phyloP scores from a whole-genome alignment of 1,140 invertebrate genomes.

The Lethocerus indicus region DNA sequence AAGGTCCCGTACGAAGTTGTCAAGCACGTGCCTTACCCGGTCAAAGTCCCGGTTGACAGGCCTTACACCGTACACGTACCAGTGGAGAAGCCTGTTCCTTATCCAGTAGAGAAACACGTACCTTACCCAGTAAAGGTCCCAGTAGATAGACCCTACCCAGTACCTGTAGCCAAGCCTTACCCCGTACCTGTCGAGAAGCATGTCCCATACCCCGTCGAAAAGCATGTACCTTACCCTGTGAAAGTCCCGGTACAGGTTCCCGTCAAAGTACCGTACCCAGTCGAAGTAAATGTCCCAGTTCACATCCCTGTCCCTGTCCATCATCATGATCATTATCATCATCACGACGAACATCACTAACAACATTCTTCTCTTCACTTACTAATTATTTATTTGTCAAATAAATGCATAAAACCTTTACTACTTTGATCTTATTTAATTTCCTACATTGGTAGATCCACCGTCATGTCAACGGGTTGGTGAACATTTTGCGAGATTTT shows the following conservation, averaged over 20 bases:
- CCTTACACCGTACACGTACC: constrained; percentile 36
- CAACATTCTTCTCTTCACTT: too few species aligned
- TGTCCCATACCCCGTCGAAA: constrained; percentile 53
- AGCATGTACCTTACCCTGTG: constrained; percentile 39
- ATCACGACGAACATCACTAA: too few species aligned
- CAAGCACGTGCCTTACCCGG: constrained; percentile 48
- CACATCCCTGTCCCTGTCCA: constrained; percentile 32
- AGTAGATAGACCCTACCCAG: constrained; percentile 24
- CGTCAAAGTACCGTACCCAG: constrained; percentile 41
- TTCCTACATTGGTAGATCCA: too few species aligned
- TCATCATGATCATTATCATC: too few species aligned
- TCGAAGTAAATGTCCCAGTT: constrained; percentile 30
- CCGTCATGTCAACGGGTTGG: too few species aligned
- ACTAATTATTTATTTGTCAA: too few species aligned
- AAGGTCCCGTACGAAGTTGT: constrained; percentile 44
- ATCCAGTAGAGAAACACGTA: constrained; percentile 35
- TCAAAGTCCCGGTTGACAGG: constrained; percentile 46
- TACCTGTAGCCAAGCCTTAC: constrained; percentile 30
- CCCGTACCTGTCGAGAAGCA: constrained; percentile 45
- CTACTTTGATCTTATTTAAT: too few species aligned
- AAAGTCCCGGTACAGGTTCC: constrained; percentile 38
- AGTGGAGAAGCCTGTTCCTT: constrained; percentile 31
- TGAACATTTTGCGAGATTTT: too few species aligned
- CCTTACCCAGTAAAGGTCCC: constrained; percentile 52
- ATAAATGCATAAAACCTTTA: too few species aligned